Base-by-base conservation (phyloP, 2,888 invertebrate genomes). In the Doris montereyensis region DNA sequence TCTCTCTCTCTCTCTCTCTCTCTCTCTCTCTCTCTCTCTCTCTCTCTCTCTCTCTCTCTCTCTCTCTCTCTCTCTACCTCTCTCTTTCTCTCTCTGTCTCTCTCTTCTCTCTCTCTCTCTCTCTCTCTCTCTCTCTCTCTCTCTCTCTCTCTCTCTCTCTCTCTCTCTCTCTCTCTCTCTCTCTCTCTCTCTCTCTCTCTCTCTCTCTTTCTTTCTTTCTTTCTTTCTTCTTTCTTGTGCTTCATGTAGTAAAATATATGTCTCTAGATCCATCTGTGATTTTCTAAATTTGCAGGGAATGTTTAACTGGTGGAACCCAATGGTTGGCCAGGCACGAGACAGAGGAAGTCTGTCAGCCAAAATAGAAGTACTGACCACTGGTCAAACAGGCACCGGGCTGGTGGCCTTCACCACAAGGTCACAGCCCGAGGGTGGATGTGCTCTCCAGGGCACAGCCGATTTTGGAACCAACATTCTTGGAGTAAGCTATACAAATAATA, bases 311-410 rank as follows among this genome's bases (percentile, higher is more conserved):
- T 10, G 52, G 8, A 8, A 52, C 10, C 8, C 13, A 13, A 13
- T 8, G 10, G 52, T 8, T 10, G 8, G 10, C 52, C 52, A 13
- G 10, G 52, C 10, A 13, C 8, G 52, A 62, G 62, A 62, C n/a
- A 17, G n/a, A 21, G 24, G 24, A 5, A 21, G 24, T 24, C 5
- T 62, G n/a, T 32, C 21, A 79, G 81, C 75, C 77, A 77, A 76
- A 70, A 74, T 77, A 65, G 77, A 68, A 74, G 1, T 77, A 79
- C 74, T 52, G 68, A 74, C 79, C 79, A 79, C 35, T 10, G 30
- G 3, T 28, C 10, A 8, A 5, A 24, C n/a, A 17, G 62, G 62
- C 8, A 17, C 17, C 5, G 62, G 62, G 5, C 5, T 62, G 5
- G 62, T 62, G 62, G 62, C 62, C n/a, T 62, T 62, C 62, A 62